Conservation (phyloP, 2,888 invertebrate genomes). For the Rotaria magnacalcarata region DNA sequence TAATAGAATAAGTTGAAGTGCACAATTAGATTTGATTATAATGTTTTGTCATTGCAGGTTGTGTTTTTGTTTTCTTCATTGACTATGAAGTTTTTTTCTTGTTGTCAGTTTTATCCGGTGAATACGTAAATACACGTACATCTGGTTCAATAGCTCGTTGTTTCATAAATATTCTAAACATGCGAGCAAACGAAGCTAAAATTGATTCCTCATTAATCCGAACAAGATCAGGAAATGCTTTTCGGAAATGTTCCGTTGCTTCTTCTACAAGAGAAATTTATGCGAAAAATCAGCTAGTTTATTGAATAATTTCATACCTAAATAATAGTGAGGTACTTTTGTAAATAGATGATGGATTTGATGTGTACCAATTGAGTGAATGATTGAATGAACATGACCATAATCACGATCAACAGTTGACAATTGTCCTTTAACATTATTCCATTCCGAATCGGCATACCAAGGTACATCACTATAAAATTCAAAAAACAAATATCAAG, state of each 20-base stretch:
- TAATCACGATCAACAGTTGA: slow-evolving; percentile 56
- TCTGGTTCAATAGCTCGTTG: neutral
- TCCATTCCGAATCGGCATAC: slow-evolving; percentile 53
- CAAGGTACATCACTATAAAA: slow-evolving; percentile 51
- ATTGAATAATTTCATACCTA: slow-evolving; percentile 53
- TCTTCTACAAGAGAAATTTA: slow-evolving; percentile 40
- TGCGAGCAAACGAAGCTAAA: neutral
- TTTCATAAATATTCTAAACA: slow-evolving; percentile 13
- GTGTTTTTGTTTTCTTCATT: neutral
- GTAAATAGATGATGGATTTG: slow-evolving; percentile 49
- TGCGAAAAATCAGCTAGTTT: slow-evolving; percentile 49
- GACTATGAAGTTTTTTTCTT: neutral
- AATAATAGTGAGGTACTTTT: slow-evolving; percentile 55
- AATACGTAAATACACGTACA: neutral
- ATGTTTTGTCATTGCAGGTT: too few species aligned
- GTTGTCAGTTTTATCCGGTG: neutral
- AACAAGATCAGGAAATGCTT: slow-evolving; percentile 36
- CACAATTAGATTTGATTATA: too few species aligned
- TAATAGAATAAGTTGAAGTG: too few species aligned
- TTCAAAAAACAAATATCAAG: too few species aligned
- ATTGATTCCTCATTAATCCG: neutral
- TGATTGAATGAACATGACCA: slow-evolving; percentile 54
- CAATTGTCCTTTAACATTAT: slow-evolving; percentile 56
- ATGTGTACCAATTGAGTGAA: slow-evolving; percentile 55
- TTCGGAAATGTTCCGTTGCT: neutral